A percentile compares a stretch with the other conserved stretches of the same genome.
Evolutionary conservation across 2,797 vertebrate species (phyloP).

Genomic region (Poliocrania exsul): DNA sequence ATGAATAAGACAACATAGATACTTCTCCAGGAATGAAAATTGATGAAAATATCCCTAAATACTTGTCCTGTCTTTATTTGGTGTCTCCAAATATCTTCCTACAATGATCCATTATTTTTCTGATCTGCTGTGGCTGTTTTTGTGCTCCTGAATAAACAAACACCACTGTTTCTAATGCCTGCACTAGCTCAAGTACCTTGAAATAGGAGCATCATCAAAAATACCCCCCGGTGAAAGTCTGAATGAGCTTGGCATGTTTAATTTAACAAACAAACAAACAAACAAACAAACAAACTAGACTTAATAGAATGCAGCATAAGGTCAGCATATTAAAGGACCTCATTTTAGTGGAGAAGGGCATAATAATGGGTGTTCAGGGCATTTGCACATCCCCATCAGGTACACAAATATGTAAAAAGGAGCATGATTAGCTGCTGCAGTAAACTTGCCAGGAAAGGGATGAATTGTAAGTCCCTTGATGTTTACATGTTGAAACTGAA

Average conservation of each 20-base stretch:
- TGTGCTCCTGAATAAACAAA: background rate
- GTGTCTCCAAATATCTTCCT: background rate
- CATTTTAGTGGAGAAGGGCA: background rate
- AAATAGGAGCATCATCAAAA: background rate
- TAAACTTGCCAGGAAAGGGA: background rate
- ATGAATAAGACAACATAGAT: background rate
- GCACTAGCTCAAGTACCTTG: background rate
- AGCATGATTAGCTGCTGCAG: background rate
- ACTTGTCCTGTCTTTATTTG: background rate
- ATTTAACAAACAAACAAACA: background rate
- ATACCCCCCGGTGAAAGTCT: background rate
- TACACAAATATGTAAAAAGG: background rate
- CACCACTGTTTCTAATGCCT: background rate
- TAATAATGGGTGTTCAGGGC: background rate
- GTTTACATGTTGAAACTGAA: slow-evolving; percentile 3
- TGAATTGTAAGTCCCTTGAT: background rate
- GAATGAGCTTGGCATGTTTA: background rate
- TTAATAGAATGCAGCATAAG: background rate
- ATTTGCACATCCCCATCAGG: background rate
- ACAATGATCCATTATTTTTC: background rate
- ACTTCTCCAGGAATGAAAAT: background rate
- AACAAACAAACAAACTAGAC: background rate
- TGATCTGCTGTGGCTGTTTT: background rate
- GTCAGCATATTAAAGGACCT: background rate
- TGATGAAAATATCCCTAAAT: background rate